phyloP scores from a whole-genome alignment of 2,797 vertebrate genomes.

The Lepidocolaptes lacrymiger region DNA sequence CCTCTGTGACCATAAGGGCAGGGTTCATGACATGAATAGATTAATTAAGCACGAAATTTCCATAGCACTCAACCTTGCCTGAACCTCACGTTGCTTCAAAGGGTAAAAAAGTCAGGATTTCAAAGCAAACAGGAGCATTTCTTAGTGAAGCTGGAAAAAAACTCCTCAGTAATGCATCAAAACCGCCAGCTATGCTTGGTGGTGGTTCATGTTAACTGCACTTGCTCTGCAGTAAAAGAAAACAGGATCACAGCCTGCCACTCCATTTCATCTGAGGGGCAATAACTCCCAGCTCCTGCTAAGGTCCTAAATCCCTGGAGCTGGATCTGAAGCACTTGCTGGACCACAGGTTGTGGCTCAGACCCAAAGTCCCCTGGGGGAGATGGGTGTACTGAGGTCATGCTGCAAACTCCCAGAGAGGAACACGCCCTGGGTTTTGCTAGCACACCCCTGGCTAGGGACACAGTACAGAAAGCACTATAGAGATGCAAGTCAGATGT shows the following conservation, averaged over 20 bases:
- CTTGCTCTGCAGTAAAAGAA: not conserved
- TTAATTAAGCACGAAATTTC: conserved; percentile 34
- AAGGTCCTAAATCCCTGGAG: not conserved
- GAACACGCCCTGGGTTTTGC: not conserved
- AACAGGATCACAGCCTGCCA: not conserved
- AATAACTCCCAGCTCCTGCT: not conserved
- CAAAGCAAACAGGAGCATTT: not conserved
- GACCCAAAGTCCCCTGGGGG: not conserved
- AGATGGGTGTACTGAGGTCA: not conserved
- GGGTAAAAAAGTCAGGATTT: not conserved
- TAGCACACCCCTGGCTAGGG: not conserved
- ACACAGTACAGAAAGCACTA: not conserved
- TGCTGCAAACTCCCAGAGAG: not conserved
- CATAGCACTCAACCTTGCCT: not conserved
- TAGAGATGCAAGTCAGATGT: not conserved
- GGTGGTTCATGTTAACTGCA: not conserved
- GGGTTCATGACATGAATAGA: not conserved
- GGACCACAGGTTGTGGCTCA: not conserved
- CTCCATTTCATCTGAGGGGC: not conserved
- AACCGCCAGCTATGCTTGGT: not conserved
- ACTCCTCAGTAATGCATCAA: not conserved
- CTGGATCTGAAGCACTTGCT: not conserved
- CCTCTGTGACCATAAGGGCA: not conserved
- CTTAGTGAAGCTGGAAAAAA: not conserved
- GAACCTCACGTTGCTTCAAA: not conserved